Evolutionary conservation across 2,888 invertebrate genomes (phyloP), one percentile per base, ranked within the genome.

Genomic region (Lysandra bellargus): DNA sequence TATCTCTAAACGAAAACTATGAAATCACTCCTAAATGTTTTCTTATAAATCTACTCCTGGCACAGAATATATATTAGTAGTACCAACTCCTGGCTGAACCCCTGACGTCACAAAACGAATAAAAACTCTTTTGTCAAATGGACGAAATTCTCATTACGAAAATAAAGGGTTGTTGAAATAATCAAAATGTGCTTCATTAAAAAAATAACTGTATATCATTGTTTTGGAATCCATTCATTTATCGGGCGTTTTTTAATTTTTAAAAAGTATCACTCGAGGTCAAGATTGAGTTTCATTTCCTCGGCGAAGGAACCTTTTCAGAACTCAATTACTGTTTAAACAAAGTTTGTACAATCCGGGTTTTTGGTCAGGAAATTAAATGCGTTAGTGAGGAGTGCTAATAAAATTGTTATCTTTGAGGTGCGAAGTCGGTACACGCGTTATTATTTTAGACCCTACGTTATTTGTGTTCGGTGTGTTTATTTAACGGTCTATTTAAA

Each of bases 291-390:
- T 88, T 90, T 92, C 90, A 93, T 94, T 94, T 93, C 93, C 92
- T 88, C 83, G 85, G 89, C 91, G 92, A 57, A 91, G 83, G 82
- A 91, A 88, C 88, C 87, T 89, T 88, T 88, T 88, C 88, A 93
- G 90, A 92, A 92, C 91, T 90, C 91, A 89, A 93, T 91, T 92
- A 92, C 91, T 89, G 90, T 89, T 92, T 91, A 91, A 93, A 92
- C 93, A 92, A 92, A 92, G 91, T 90, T 88, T 90, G 88, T 86
- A 89, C 89, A 87, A 90, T 91, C 87, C 89, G 87, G 88, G 90
- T 87, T 90, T 88, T 85, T 23, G 86, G 88, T 84, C 92, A 93
- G 94, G 94, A 94, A 94, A 93, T 94, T 94, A 94, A 93, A 90
- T 88, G 89, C 90, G 89, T 91, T 91, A 92, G 88, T 89, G 88